Conservation (phyloP, 2,797 vertebrate genomes). For the Eupleurogrammus muticus region DNA sequence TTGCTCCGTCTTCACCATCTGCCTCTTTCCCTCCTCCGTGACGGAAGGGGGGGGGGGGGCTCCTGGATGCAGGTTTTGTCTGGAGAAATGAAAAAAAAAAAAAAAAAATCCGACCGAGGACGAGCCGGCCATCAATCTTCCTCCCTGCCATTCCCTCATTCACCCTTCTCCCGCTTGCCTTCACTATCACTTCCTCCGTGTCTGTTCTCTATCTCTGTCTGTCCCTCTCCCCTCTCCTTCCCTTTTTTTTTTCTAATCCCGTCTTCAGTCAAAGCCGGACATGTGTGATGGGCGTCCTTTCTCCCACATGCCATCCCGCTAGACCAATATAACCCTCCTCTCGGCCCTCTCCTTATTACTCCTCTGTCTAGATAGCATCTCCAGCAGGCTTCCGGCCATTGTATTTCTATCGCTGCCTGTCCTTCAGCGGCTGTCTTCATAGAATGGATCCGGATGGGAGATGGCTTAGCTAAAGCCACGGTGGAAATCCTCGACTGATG, state of each 20-base stretch:
- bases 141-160: slow-evolving; percentile 48
- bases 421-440: slow-evolving; percentile 52
- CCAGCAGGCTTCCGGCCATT: slow-evolving; percentile 52
- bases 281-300: slow-evolving; percentile 61
- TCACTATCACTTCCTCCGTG: slow-evolving; percentile 57
- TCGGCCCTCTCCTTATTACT: slow-evolving; percentile 66
- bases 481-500: slow-evolving; percentile 67
- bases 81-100: slow-evolving; percentile 34
- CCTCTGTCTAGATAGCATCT: slow-evolving; percentile 67
- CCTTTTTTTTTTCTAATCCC: slow-evolving; percentile 60
- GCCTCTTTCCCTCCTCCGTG: slow-evolving; percentile 46
- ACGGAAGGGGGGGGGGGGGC: slow-evolving; percentile 34
- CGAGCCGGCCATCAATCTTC: slow-evolving; percentile 79
- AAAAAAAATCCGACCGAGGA: slow-evolving; percentile 59
- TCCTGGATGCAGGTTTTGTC: slow-evolving; percentile 38
- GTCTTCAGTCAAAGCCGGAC: slow-evolving; percentile 60
- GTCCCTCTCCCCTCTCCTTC: slow-evolving; percentile 24
- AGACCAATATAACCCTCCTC: slow-evolving; percentile 55
- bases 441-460: slow-evolving; percentile 51
- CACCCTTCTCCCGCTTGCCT: slow-evolving; percentile 51
- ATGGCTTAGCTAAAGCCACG: slow-evolving; percentile 66
- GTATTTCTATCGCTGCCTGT: slow-evolving; percentile 56
- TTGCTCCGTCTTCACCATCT: slow-evolving; percentile 59
- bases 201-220: slow-evolving; percentile 64
- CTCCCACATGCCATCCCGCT: slow-evolving; percentile 51